A percentile compares a stretch with the other conserved stretches of the same genome.
Conservation (phyloP, 2,888 invertebrate genomes). For the Argyresthia albistria region DNA sequence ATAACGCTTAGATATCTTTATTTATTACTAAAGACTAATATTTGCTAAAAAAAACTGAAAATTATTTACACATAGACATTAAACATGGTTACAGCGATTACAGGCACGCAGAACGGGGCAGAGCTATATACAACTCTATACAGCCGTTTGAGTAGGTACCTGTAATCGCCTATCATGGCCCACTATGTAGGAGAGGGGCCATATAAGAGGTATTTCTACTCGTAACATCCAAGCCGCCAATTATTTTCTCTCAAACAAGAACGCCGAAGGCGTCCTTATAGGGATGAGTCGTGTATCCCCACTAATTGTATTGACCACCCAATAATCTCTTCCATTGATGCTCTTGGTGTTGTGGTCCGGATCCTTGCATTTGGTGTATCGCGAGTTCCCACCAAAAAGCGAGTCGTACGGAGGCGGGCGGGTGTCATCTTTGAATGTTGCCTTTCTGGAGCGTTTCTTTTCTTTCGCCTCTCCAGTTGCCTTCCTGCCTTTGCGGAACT, state of each 20-base stretch:
- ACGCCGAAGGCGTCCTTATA: conserved; percentile 81
- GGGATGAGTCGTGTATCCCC: conserved; percentile 81
- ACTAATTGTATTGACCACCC: conserved; percentile 73
- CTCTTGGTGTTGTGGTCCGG: conserved; percentile 67
- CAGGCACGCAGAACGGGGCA: too few relatives aligned
- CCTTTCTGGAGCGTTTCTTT: background rate
- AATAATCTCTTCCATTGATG: conserved; percentile 85
- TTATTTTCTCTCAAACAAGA: conserved; percentile 74
- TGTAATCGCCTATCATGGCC: too few relatives aligned
- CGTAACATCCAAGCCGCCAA: background rate
- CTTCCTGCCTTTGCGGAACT: conserved; percentile 8
- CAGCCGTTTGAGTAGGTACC: too few relatives aligned
- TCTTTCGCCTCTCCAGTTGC: too few relatives aligned
- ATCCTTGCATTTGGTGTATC: conserved; percentile 26
- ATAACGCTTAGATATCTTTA: background rate
- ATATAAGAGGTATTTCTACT: conserved; percentile 1
- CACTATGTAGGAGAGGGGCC: too few relatives aligned
- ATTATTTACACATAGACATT: too few relatives aligned
- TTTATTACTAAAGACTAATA: background rate
- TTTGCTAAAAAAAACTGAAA: too few relatives aligned
- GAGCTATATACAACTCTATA: too few relatives aligned
- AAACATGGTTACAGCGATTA: too few relatives aligned
- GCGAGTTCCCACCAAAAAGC: conserved; percentile 57
- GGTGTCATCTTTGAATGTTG: conserved; percentile 25
- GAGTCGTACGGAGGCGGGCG: conserved; percentile 80